Base-by-base conservation (phyloP, 1,140 invertebrate species). In the Lepeophtheirus salmonis region DNA sequence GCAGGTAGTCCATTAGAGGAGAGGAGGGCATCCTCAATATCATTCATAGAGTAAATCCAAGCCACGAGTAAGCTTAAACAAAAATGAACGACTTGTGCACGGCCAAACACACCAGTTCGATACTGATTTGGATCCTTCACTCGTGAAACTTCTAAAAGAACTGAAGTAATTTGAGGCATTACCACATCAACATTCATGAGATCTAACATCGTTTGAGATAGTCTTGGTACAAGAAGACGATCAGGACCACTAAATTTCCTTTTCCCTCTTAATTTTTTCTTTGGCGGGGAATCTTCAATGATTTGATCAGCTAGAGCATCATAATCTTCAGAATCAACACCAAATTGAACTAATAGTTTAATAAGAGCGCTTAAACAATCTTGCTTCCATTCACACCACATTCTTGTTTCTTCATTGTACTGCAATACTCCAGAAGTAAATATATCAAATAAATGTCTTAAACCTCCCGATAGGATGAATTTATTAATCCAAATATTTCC, bases 331-430 rank as follows among this genome's bases (percentile, higher is more conserved):
- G 63, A 23, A 61, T 60, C 51, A 63, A 65, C 62, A 26, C 56
- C 64, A 22, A 25, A 67, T 67, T 74, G 73, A 54, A 68, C 71
- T 14, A 94, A 70, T 59, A 89, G 74, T 65, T 87, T 84, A 14
- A 94, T 68, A 12, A 95, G 70, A 65, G 84, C 83, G 0, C 88
- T 86, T 10, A 94, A 73, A 69, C 89, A 92, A 67, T 95, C 90
- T 71, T 92, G 89, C 58, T 88, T 83, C 90, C 90, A 94, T 72
- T 94, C 84, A 65, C 81, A 84, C 49, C 83, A 78, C 60, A 84
- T 78, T 52, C 77, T 10, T 1, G 57, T 30, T 12, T 50, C 57
- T 21, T 21, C 30, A 30, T 51, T 50, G 16, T 24, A 30, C 23
- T 51, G 41, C 66, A 77, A 68, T 68, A 75, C 70, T 75, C 84